Evolutionary conservation across 2,888 invertebrate species (phyloP).

Genomic region (Ommatoiulus sabulosus): DNA sequence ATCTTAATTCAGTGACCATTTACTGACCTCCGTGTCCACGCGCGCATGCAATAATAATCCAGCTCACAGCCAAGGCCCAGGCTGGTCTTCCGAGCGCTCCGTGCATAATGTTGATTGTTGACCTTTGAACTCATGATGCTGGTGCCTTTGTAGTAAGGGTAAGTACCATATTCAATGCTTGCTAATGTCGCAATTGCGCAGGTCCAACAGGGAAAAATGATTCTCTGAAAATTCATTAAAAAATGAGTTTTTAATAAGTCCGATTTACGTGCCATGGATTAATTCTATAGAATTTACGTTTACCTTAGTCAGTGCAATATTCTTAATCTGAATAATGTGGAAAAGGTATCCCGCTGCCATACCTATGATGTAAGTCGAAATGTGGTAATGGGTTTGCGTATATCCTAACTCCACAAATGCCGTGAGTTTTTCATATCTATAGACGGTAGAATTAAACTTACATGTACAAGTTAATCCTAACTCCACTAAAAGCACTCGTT

Average conservation of each 20-base stretch:
- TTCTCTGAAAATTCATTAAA: background rate
- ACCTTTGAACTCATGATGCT: background rate
- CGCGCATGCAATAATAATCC: constrained; percentile 23
- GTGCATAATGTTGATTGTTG: background rate
- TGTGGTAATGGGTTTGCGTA: background rate
- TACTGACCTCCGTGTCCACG: constrained; percentile 35
- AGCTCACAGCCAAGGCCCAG: background rate
- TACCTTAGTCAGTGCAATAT: background rate
- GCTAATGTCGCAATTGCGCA: background rate
- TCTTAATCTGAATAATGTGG: background rate
- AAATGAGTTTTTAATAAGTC: background rate
- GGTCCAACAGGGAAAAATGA: background rate
- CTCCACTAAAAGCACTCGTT: background rate
- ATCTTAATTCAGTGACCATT: background rate
- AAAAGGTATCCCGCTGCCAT: background rate
- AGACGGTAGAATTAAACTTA: background rate
- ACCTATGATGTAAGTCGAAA: constrained; percentile 22
- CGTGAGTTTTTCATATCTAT: background rate
- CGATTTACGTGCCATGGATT: background rate
- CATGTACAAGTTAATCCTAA: no score
- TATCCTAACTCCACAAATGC: background rate
- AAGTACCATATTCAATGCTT: background rate
- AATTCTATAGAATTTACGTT: background rate
- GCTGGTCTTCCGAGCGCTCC: constrained; percentile 10
- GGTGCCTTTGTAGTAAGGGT: background rate